phyloP scores from a whole-genome alignment of 2,888 invertebrate genomes.

The Meteorus colon region DNA sequence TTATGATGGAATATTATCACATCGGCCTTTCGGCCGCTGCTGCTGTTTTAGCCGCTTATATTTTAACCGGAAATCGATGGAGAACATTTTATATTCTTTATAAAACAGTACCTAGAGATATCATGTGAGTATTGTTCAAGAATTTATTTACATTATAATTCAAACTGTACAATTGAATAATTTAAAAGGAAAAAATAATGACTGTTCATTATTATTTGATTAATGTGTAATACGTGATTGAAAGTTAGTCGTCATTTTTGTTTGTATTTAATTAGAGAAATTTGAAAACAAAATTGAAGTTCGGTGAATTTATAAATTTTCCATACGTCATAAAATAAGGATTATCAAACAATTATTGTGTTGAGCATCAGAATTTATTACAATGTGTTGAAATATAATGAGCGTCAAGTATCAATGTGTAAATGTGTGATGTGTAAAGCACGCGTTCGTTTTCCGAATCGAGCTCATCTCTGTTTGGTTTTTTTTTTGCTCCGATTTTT shows the following conservation, averaged over 20 bases:
- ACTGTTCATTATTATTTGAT: too few relatives aligned
- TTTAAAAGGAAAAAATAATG: too few relatives aligned
- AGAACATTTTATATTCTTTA: constrained; percentile 78
- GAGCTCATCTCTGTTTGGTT: not conserved
- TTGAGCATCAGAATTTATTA: constrained; percentile 25
- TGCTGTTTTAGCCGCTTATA: constrained; percentile 78
- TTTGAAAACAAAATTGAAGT: too few relatives aligned
- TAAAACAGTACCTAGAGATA: constrained; percentile 80
- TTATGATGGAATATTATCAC: constrained; percentile 77
- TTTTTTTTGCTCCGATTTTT: not conserved
- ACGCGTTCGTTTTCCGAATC: too few relatives aligned
- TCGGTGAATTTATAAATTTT: too few relatives aligned
- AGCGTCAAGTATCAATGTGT: not conserved
- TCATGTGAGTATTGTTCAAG: constrained; percentile 76
- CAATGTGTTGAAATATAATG: constrained; percentile 10
- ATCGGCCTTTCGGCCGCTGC: constrained; percentile 83
- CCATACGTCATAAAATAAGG: too few relatives aligned
- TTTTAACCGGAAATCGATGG: constrained; percentile 77
- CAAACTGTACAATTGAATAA: too few relatives aligned
- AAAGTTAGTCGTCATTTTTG: too few relatives aligned
- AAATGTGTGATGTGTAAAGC: too few relatives aligned
- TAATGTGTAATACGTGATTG: too few relatives aligned
- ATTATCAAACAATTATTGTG: not conserved
- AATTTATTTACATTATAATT: not conserved
- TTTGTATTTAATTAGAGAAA: too few relatives aligned